Percentiles rank a stretch among this genome's conserved stretches.
These are phyloP conservation scores for Zaprionus taronus DNA, from an alignment of 1,140 invertebrate species.

Conservation along the genomic window DNA sequence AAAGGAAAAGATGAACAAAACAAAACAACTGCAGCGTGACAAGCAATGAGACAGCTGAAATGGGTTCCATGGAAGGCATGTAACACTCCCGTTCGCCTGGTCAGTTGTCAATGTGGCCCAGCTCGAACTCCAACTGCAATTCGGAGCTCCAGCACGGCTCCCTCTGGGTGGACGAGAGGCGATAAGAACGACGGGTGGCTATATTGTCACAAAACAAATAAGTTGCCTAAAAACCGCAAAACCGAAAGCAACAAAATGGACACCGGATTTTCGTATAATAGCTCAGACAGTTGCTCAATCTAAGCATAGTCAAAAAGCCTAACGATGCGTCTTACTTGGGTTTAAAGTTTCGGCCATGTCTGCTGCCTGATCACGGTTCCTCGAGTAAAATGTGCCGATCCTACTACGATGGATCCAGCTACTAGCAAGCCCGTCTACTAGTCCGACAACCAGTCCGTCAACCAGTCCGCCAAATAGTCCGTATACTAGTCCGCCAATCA, in stretches of 20 bases:
- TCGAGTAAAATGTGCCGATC: neutral
- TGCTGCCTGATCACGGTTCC: neutral
- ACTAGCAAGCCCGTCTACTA: too few species aligned
- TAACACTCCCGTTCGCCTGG: slow-evolving; percentile 25
- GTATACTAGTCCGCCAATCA: too few species aligned
- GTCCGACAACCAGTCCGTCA: too few species aligned
- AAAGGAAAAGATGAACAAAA: neutral
- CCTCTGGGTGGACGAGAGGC: slow-evolving; percentile 29
- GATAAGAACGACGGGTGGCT: slow-evolving; percentile 51
- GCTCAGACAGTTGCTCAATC: neutral
- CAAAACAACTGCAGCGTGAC: slow-evolving; percentile 66
- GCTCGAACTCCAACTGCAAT: slow-evolving; percentile 5
- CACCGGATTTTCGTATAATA: neutral
- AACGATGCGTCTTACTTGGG: neutral
- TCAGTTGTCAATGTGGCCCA: slow-evolving; percentile 50
- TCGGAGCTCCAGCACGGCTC: slow-evolving; percentile 1
- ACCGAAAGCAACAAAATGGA: too few species aligned
- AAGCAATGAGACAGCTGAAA: slow-evolving; percentile 65
- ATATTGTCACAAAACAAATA: slow-evolving; percentile 76
- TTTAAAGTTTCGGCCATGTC: neutral
- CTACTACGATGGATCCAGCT: too few species aligned
- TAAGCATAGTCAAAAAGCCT: neutral
- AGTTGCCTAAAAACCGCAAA: too few species aligned
- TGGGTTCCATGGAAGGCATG: slow-evolving; percentile 39
- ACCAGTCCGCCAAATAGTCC: too few species aligned